Evolutionary conservation across 2,113 vertebrate genomes (phyloP).

Genomic region (Axis porcinus): DNA sequence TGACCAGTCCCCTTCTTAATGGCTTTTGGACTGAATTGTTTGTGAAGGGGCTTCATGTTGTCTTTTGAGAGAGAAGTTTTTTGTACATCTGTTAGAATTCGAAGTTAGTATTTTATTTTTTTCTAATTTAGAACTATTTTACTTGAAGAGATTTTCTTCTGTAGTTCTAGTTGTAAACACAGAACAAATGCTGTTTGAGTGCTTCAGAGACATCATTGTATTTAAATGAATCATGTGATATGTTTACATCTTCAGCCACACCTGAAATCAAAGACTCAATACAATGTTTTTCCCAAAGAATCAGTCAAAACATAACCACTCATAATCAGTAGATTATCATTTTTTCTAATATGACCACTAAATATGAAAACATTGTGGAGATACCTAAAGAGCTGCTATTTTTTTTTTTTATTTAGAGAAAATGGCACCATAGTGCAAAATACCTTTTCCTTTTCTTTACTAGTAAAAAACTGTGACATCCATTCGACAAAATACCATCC

Average conservation of each 20-base stretch:
- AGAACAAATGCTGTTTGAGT: neutral
- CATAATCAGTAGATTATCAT: neutral
- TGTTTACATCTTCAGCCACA: neutral
- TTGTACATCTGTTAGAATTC: neutral
- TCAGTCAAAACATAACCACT: neutral
- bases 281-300: slow-evolving; percentile 22
- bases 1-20: neutral
- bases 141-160: slow-evolving; percentile 38
- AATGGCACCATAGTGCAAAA: neutral
- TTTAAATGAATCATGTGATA: neutral
- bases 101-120: slow-evolving; percentile 10
- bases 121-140: slow-evolving; percentile 33
- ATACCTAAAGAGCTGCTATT: neutral
- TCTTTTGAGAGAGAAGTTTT: slow-evolving; percentile 15
- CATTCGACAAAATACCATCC: neutral
- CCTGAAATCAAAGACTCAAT: neutral
- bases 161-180: neutral
- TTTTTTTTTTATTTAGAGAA: neutral
- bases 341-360: slow-evolving; percentile 10
- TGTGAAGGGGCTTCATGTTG: neutral
- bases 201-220: neutral
- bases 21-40: neutral
- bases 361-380: neutral
- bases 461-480: neutral
- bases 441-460: neutral